Evolutionary conservation across 1,140 invertebrate genomes (phyloP).

Genomic region (Drosophila repleta): DNA sequence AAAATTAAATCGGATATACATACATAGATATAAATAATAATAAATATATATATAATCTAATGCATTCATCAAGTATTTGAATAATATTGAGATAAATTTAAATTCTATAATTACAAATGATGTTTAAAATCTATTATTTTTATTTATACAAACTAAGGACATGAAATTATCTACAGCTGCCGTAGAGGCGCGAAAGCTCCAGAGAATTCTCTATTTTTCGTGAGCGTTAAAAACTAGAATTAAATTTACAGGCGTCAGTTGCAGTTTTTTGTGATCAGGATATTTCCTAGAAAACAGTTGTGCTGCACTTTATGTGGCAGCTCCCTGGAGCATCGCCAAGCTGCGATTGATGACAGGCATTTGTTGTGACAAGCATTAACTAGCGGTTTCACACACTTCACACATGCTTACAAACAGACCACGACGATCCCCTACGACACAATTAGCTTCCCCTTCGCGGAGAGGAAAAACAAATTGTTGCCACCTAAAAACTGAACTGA

Average conservation of each 20-base stretch:
- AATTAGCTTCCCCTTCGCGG: conserved; percentile 51
- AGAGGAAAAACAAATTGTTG: conserved; percentile 61
- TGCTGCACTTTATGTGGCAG: conserved; percentile 13
- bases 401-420: conserved; percentile 20
- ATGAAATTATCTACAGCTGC: conserved; percentile 14
- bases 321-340: conserved; percentile 15
- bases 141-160: neutral
- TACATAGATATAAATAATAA: too few species aligned
- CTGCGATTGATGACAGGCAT: conserved; percentile 72
- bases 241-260: conserved; percentile 66
- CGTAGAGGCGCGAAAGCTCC: conserved; percentile 29
- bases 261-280: conserved; percentile 50
- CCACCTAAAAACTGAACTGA: conserved; percentile 59
- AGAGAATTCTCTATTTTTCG: conserved; percentile 43
- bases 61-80: too few species aligned
- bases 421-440: conserved; percentile 12
- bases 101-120: too few species aligned
- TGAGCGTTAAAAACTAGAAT: conserved; percentile 29
- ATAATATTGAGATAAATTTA: too few species aligned
- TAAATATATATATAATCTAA: too few species aligned
- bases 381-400: conserved; percentile 71
- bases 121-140: neutral
- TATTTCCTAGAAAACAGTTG: conserved; percentile 9
- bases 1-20: too few species aligned
- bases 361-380: conserved; percentile 79